Base-by-base conservation (phyloP, 2,888 invertebrate species). In the Dynastes hyllus region DNA sequence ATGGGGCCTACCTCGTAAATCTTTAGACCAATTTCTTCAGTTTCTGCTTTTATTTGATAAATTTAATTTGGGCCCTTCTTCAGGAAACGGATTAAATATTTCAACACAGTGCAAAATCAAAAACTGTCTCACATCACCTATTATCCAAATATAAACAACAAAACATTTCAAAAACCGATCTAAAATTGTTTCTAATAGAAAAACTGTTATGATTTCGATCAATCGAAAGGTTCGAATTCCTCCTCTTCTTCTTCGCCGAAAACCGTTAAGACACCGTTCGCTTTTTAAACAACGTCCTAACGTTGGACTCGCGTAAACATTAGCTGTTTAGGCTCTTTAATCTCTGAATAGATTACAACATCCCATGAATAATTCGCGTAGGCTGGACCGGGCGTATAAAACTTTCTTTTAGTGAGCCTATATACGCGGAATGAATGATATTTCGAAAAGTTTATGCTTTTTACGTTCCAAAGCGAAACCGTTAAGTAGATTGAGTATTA, bases 301-400 rank as follows among this genome's bases (percentile, higher is more conserved):
- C 61, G 40, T n/a, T 61, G 73, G 37, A 75, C 61, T 8, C 22
- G 27, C 22, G 73, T 75, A 75, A 75, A 75, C 73, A 75, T 61
- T 13, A 61, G 61, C 73, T 75, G 40, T 75, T 69, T 53, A 51
- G 29, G 69, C 51, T 75, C 73, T 75, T 75, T 75, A 75, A 63
- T 75, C 61, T 75, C 27, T 61, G 58, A 75, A 75, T 75, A 75
- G 73, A 75, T 75, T 75, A 75, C 73, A 61, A 61, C 63, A 75
- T 75, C 61, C 22, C 11, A 29, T 75, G 61, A 45, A 75, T 75
- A 61, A 75, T 75, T 61, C 61, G 73, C 73, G 73, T 71, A 58
- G 71, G 71, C 32, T 16, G 71, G 6, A 16, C n/a, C 55, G 22
- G 45, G 32, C 13, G 16, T 55, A 58, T 37, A 53, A 71, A 71